Conservation (phyloP, 2,797 vertebrate genomes). For the Chromobotia macracanthus region DNA sequence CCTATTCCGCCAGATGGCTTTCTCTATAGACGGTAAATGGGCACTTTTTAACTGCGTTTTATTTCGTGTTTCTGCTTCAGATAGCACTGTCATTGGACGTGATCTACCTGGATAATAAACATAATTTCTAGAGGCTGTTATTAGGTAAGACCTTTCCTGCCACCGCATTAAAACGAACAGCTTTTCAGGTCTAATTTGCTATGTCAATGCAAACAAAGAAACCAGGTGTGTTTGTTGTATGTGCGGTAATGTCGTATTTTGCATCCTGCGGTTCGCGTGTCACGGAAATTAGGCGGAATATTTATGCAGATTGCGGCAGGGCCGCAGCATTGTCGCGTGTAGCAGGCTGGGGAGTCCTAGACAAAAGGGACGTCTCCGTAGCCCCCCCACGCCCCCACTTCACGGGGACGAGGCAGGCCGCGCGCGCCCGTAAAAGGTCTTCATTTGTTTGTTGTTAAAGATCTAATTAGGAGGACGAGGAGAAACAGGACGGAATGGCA, state of each 20-base stretch:
- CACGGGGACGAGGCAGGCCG: conserved; percentile 41
- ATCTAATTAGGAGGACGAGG: conserved; percentile 90
- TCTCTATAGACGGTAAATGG: conserved; percentile 67
- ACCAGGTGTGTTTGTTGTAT: conserved; percentile 65
- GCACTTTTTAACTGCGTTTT: conserved; percentile 64
- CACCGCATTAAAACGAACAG: conserved; percentile 52
- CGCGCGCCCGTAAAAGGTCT: conserved; percentile 76
- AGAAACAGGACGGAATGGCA: conserved; percentile 81
- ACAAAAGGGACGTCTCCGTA: conserved; percentile 45
- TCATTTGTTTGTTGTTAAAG: conserved; percentile 91
- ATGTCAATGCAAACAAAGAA: conserved; percentile 64
- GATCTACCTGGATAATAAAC: conserved; percentile 66
- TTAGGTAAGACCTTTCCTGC: conserved; percentile 66
- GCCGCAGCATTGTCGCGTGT: conserved; percentile 42
- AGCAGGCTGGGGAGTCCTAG: conserved; percentile 48
- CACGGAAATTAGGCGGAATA: conserved; percentile 47
- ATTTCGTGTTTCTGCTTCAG: conserved; percentile 62
- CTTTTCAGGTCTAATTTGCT: conserved; percentile 59
- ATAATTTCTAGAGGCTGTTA: conserved; percentile 62
- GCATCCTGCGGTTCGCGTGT: conserved; percentile 46
- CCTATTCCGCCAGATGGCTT: conserved; percentile 66
- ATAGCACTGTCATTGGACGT: conserved; percentile 61
- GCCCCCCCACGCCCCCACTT: conserved; percentile 42
- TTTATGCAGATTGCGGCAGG: conserved; percentile 55
- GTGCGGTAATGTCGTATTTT: conserved; percentile 53